Evolutionary conservation across 2,113 vertebrate genomes (phyloP).

Genomic region (Condylura cristata): DNA sequence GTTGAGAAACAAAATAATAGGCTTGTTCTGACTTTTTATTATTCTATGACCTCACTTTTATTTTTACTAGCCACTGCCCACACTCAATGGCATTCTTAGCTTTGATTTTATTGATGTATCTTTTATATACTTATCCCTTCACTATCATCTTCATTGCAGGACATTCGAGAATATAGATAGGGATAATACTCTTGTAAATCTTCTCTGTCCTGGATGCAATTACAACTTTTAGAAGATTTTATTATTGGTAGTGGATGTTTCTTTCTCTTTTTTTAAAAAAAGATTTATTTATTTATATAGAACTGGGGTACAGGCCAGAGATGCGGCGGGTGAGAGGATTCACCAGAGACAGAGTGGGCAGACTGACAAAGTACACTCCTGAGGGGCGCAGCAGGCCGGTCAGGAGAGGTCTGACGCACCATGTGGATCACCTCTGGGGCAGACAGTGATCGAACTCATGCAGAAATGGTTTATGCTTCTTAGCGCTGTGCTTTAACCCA

Average conservation of each 20-base stretch:
- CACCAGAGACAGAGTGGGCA: no score
- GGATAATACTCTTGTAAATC: background rate
- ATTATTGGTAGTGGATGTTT: background rate
- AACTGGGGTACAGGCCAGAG: no score
- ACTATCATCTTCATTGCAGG: background rate
- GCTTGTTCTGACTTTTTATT: conserved; percentile 47
- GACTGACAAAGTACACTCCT: no score
- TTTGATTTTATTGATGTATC: background rate
- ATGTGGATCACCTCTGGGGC: no score
- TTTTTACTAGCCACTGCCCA: conserved; percentile 25
- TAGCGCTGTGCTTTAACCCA: no score
- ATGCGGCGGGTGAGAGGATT: no score
- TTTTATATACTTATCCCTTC: background rate
- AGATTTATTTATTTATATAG: no score
- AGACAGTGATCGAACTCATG: no score
- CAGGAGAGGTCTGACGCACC: no score
- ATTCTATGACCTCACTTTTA: background rate
- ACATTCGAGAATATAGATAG: background rate
- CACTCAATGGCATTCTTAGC: background rate
- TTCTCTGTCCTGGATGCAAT: conserved; percentile 26
- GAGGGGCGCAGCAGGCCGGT: no score
- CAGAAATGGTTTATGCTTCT: no score
- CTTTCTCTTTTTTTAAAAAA: no score
- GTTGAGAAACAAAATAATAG: conserved; percentile 26
- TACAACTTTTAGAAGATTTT: background rate